Evolutionary conservation across 2,888 invertebrate species (phyloP), one percentile per base, ranked within the genome.

Genomic region (Erpobdella octoculata): DNA sequence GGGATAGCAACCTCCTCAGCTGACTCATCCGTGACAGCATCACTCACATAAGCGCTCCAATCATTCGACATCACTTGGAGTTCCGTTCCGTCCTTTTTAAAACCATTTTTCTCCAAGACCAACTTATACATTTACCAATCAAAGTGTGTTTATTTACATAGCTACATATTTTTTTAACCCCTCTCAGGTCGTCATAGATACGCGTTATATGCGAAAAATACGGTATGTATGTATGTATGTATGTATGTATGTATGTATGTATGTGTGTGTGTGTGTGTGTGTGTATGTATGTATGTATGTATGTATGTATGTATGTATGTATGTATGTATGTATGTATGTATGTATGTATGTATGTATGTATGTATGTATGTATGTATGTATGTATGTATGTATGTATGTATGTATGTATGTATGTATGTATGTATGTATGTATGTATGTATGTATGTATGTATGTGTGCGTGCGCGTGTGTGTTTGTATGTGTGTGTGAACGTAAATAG

Each of bases 351-450:
- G 46, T 41, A 15, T 41, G 46, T 41, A 41, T 41, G n/a, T 41
- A 15, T 41, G 46, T n/a, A 41, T 41, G n/a, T 41, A 41, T 41
- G 46, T 41, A 41, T 15, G 46, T 41, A 41, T 15, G 46, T 41
- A 41, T 15, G 46, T 41, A 15, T 15, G 25, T 59, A 59, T 59
- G 59, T 59, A n/a, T 59, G 59, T 59, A 9, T 59, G 59, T 59
- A 59, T n/a, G 25, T 59, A 25, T 15, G 15, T 41, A 15, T 41
- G 46, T 41, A 41, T 41, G 46, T 41, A n/a, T 41, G 46, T 41
- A n/a, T 41, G 46, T 15, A n/a, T 41, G 46, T 41, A n/a, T 41
- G 46, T 41, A 41, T 41, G 46, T 41, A n/a, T 41, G 46, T 41
- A n/a, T 41, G 46, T 41, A n/a, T 41, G 46, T 41, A n/a, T n/a